Percentiles rank a stretch among this genome's conserved stretches.
phyloP scores from a whole-genome alignment of 2,113 vertebrate species.

The Cottus gobio region DNA sequence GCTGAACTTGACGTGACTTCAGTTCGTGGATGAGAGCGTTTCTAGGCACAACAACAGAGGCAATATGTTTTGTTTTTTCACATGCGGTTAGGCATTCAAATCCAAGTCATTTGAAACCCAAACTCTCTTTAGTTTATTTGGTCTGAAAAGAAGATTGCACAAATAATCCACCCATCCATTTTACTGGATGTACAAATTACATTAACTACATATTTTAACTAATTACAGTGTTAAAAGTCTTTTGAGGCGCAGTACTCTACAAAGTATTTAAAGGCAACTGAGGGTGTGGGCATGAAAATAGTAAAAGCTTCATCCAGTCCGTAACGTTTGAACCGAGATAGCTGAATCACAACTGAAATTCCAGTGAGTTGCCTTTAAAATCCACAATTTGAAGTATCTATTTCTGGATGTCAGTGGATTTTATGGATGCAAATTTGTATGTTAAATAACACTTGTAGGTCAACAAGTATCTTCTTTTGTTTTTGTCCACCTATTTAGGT shows the following conservation, averaged over 20 bases:
- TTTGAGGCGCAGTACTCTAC: not conserved
- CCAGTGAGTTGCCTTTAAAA: not conserved
- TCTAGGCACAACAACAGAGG: not conserved
- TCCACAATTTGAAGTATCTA: not conserved
- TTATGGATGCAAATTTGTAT: not conserved
- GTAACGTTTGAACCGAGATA: not conserved
- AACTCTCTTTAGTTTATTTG: not conserved
- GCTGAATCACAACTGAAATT: not conserved
- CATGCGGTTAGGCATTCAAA: slow-evolving; percentile 37
- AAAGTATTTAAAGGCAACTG: not conserved
- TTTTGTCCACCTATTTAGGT: not conserved
- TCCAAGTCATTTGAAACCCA: slow-evolving; percentile 35
- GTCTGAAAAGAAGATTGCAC: not conserved
- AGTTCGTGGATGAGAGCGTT: not conserved
- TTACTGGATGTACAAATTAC: not conserved
- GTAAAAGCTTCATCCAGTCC: not conserved
- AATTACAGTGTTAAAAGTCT: not conserved
- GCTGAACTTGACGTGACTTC: not conserved
- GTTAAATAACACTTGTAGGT: not conserved
- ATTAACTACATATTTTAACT: not conserved
- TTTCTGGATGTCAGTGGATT: not conserved
- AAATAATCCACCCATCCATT: not conserved
- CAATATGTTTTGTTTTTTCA: slow-evolving; percentile 1
- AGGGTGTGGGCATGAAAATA: not conserved
- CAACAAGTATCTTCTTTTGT: not conserved